These are phyloP conservation scores for Scytalopus superciliaris DNA, from an alignment of 2,113 vertebrate species.

Conservation along the genomic window DNA sequence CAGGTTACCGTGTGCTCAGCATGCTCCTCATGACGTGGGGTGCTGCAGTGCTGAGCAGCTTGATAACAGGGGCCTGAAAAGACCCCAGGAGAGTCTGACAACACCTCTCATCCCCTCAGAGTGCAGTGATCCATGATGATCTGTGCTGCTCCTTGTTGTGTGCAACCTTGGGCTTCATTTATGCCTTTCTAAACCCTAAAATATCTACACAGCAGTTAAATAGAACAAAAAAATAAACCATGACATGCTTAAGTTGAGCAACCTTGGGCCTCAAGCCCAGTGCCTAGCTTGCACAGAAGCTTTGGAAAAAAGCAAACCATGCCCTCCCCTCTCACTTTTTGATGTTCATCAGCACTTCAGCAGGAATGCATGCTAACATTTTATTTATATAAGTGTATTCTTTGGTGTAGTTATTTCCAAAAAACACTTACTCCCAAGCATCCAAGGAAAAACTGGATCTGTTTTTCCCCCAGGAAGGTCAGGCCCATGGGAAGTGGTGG, in stretches of 20 bases:
- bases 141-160: background rate
- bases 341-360: background rate
- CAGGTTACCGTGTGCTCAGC: background rate
- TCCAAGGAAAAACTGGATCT: background rate
- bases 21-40: fast-evolving
- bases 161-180: background rate
- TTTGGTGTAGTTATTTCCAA: background rate
- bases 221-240: background rate
- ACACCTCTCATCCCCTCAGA: background rate
- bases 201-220: background rate
- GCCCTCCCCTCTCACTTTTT: background rate
- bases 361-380: background rate
- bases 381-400: background rate
- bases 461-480: background rate
- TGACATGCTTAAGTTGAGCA: background rate
- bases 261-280: background rate
- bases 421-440: background rate
- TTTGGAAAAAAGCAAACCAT: background rate
- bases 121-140: fast-evolving
- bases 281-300: background rate
- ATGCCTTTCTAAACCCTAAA: background rate
- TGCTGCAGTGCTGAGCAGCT: background rate
- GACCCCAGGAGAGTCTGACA: background rate
- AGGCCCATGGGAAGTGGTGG: background rate
- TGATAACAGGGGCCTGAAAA: background rate